These are phyloP conservation scores for Antitype chi DNA, from an alignment of 2,888 invertebrate species.

Conservation along the genomic window DNA sequence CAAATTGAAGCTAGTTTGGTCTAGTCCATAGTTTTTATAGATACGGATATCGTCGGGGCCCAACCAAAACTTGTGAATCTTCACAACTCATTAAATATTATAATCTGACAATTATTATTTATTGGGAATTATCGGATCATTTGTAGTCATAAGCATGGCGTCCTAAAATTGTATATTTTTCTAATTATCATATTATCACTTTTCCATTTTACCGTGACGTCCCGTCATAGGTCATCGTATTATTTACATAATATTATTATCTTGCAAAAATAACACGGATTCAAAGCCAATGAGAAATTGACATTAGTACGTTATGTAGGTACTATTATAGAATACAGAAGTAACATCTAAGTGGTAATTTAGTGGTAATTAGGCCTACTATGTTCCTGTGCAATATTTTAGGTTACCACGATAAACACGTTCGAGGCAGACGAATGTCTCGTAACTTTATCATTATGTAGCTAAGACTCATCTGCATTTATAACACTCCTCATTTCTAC, in stretches of 20 bases:
- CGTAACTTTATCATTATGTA: slow-evolving; percentile 29
- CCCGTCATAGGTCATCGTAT: not conserved
- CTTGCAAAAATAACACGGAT: not conserved
- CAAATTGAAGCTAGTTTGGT: slow-evolving; percentile 40
- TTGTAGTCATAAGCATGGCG: slow-evolving; percentile 12
- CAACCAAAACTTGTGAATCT: not conserved
- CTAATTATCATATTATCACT: slow-evolving; percentile 16
- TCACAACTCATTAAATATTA: slow-evolving; percentile 10
- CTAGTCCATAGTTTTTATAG: slow-evolving; percentile 39
- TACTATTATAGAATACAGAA: slow-evolving; percentile 4
- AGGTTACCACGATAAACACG: slow-evolving; percentile 35
- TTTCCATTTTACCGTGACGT: not conserved
- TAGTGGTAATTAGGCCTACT: slow-evolving; percentile 7
- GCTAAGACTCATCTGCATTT: slow-evolving; percentile 42
- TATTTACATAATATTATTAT: not conserved
- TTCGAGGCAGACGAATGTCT: slow-evolving; percentile 31
- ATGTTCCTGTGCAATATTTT: slow-evolving; percentile 8
- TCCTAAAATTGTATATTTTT: not conserved
- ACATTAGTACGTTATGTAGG: slow-evolving; percentile 12
- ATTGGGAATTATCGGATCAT: slow-evolving; percentile 45
- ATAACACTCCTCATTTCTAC: slow-evolving; percentile 24
- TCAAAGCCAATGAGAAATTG: not conserved
- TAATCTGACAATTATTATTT: slow-evolving; percentile 41
- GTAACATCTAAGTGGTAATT: not conserved
- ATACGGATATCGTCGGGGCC: not conserved